Conservation (phyloP, 2,113 vertebrate genomes). For the Pampusana beccarii region DNA sequence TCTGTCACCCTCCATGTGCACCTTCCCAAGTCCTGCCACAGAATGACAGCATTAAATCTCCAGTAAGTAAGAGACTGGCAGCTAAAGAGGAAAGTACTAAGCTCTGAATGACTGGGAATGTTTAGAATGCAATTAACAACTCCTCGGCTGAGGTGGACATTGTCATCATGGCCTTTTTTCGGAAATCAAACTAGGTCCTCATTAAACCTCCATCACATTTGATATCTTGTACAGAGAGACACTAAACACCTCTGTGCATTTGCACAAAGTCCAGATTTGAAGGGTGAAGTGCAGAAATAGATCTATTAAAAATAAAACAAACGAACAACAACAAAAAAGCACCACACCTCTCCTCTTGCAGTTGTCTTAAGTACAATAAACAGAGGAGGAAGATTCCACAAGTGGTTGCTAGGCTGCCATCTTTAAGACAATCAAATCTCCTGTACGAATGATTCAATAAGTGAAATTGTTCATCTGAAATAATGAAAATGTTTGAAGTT, state of each 20-base stretch:
- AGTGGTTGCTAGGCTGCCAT: neutral
- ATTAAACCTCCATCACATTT: neutral
- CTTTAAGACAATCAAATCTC: neutral
- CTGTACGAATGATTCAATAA: neutral
- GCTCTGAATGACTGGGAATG: neutral
- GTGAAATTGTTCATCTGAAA: neutral
- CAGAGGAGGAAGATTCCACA: neutral
- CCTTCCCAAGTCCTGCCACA: neutral
- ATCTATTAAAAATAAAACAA: neutral
- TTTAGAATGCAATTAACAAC: neutral
- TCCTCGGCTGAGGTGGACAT: neutral
- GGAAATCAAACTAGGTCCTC: neutral
- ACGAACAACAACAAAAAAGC: neutral
- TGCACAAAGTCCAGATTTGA: neutral
- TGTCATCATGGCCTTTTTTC: neutral
- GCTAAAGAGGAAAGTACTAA: neutral
- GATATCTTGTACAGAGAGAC: neutral
- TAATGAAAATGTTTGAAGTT: neutral
- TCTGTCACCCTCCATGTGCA: neutral
- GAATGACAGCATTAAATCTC: neutral
- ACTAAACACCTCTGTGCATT: neutral
- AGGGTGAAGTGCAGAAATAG: neutral
- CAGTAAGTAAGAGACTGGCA: neutral
- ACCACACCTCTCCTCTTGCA: neutral
- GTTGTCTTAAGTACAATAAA: neutral